These are phyloP conservation scores for Cavia porcellus DNA, from an alignment of 2,113 vertebrate species.

Conservation along the genomic window DNA sequence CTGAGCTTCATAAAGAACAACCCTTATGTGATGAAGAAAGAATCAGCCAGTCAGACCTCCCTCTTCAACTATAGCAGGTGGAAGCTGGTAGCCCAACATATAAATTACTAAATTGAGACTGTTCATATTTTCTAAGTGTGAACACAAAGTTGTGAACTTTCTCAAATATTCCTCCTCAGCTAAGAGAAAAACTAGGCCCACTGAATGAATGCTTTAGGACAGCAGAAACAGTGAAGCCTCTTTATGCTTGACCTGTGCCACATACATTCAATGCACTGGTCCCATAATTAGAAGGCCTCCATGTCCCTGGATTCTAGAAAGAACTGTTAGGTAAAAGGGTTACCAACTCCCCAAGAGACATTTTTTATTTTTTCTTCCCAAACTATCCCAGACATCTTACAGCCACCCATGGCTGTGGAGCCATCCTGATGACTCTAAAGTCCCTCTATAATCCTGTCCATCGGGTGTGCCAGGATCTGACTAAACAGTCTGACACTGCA, in stretches of 20 bases:
- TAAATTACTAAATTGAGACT: background rate
- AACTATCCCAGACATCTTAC: background rate
- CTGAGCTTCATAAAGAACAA: background rate
- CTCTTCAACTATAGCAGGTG: background rate
- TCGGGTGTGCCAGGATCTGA: background rate
- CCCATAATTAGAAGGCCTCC: background rate
- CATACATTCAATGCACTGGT: background rate
- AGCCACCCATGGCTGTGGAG: too few relatives aligned
- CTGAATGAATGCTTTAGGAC: background rate
- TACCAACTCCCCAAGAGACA: background rate
- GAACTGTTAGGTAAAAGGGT: background rate
- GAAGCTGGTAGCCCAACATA: background rate
- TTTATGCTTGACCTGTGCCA: background rate
- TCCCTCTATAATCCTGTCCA: background rate
- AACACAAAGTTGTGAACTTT: background rate
- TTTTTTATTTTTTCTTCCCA: background rate
- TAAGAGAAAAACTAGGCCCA: background rate
- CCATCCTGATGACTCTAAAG: background rate
- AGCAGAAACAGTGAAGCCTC: background rate
- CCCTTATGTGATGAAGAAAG: background rate
- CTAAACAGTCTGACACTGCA: background rate
- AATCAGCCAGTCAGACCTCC: background rate
- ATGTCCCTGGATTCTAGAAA: background rate
- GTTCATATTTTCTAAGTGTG: background rate
- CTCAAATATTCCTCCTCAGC: background rate